These are phyloP conservation scores for Ascidia mentula DNA, from an alignment of 23 tunicate genomes.

Conservation along the genomic window DNA sequence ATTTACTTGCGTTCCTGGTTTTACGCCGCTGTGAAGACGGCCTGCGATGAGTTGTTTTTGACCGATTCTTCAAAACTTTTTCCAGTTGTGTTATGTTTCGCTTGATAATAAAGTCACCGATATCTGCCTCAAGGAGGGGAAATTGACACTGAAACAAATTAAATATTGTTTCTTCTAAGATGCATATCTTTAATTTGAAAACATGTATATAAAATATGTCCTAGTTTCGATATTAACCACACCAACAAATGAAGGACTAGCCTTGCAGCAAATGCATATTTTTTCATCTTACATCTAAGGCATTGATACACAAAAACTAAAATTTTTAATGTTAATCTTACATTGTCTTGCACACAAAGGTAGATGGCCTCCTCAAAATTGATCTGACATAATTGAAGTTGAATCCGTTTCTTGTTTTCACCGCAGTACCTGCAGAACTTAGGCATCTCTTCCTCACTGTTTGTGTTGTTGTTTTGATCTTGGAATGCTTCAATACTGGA, in stretches of 20 bases:
- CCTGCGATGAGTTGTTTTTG: no score
- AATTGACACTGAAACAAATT: constrained; percentile 15
- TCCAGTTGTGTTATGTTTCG: background rate
- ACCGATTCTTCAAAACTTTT: no score
- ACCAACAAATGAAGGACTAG: no score
- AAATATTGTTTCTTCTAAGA: background rate
- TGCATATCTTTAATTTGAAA: background rate
- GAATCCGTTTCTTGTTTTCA: background rate
- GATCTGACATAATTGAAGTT: constrained; percentile 20
- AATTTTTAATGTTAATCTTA: background rate
- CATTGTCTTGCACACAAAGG: constrained; percentile 22
- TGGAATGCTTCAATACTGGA: no score
- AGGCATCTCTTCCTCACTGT: background rate
- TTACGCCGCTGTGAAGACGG: no score
- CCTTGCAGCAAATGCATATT: no score
- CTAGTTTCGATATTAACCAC: no score
- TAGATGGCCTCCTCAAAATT: constrained; percentile 35
- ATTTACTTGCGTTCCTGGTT: no score
- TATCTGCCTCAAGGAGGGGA: constrained; percentile 16
- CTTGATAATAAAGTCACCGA: background rate
- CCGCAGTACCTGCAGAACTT: constrained; percentile 21
- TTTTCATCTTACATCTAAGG: no score
- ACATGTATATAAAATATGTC: no score
- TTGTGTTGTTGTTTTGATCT: no score
- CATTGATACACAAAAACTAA: no score